Base-by-base conservation (phyloP, 2,888 invertebrate genomes). In the Calliopum simillimum region DNA sequence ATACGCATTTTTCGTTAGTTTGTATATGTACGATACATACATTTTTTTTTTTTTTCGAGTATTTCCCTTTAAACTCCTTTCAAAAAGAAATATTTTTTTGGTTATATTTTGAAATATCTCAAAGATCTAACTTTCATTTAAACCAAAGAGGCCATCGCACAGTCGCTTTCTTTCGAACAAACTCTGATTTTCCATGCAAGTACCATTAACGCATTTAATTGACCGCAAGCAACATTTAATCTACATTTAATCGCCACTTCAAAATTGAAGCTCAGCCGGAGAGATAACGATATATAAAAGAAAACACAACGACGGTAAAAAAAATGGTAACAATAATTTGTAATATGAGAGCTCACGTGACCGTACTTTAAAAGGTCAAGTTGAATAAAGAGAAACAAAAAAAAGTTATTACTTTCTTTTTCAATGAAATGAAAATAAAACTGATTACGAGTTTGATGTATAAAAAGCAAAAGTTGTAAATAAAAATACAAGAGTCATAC, bases 221-320 rank as follows among this genome's bases (percentile, higher is more conserved):
- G 53, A 53, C 53, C 53, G 53, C 53, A 21, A 53, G 21, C 33
- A 33, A 53, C 6, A 53, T 53, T 53, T 33, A 33, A 23, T 53
- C 19, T 53, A 53, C 21, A 2, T 53, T 53, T 53, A 23, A 53
- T 53, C 14, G 53, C 23, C 23, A 53, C 53, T 53, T 4, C 12
- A 23, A 23, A 12, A 53, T 53, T 14, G 12, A 53, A 13, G 23
- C 21, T 53, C 5, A 53, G 11, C 13, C 33, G 23, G 19, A 2
- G 14, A 21, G 53, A 53, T 23, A 53, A 21, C 21, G 23, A 21
- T 53, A 23, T 13, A 21, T 11, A 53, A 19, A 53, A 53, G 23
- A 53, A 19, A 53, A 53, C 8, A 8, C 4, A 25, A 25, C 5
- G 5, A 25, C 3, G 5, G 4, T 33, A 33, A 33, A 33, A 33